Evolutionary conservation across 2,888 invertebrate genomes (phyloP).

Genomic region (Leptinotarsa haldemani): DNA sequence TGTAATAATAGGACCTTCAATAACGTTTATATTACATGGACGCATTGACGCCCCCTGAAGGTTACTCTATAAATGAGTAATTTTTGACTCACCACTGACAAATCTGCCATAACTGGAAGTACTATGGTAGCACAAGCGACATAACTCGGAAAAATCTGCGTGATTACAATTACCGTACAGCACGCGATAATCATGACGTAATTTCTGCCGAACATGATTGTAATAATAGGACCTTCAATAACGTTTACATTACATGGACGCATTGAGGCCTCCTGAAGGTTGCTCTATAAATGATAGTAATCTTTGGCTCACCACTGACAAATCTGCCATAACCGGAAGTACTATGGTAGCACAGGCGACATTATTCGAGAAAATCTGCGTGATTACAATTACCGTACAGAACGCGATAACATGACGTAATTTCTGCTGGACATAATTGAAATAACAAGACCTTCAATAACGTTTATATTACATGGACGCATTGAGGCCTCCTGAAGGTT

Average conservation of each 20-base stretch:
- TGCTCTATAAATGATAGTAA: neutral
- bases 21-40: too few relatives aligned
- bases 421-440: slow-evolving; percentile 61
- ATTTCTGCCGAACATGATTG: too few relatives aligned
- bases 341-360: slow-evolving; percentile 91
- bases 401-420: slow-evolving; percentile 80
- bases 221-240: too few relatives aligned
- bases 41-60: neutral
- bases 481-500: neutral
- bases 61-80: neutral
- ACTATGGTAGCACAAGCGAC: slow-evolving; percentile 91
- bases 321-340: slow-evolving; percentile 83
- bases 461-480: too few relatives aligned
- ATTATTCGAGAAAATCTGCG: slow-evolving; percentile 87
- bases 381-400: slow-evolving; percentile 81
- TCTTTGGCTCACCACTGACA: slow-evolving; percentile 68
- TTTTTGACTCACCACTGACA: slow-evolving; percentile 67
- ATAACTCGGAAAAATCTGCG: slow-evolving; percentile 87
- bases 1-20: too few relatives aligned
- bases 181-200: slow-evolving; percentile 81
- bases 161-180: slow-evolving; percentile 81
- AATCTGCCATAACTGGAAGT: slow-evolving; percentile 83
- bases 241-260: too few relatives aligned
- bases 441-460: too few relatives aligned
- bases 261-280: neutral